Evolutionary conservation across 2,888 invertebrate genomes (phyloP).

Genomic region (Pterostichus niger): DNA sequence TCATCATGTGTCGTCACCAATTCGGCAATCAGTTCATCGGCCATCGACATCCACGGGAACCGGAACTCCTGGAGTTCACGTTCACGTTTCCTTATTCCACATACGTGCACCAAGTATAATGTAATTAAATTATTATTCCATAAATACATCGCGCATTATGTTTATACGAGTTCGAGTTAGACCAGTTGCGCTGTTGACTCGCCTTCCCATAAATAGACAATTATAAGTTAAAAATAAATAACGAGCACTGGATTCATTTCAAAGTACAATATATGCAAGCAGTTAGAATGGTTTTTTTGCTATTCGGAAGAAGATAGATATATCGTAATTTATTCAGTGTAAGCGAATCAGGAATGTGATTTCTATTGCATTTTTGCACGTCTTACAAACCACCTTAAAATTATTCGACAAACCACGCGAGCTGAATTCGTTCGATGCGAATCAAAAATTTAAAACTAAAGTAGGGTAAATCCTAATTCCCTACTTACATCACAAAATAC

Average conservation of each 20-base stretch:
- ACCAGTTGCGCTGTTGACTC: background rate
- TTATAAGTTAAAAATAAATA: slow-evolving; percentile 48
- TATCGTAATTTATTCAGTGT: slow-evolving; percentile 24
- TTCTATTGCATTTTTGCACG: slow-evolving; percentile 65
- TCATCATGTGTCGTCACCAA: slow-evolving; percentile 20
- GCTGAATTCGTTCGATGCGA: slow-evolving; percentile 34
- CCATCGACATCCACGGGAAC: slow-evolving; percentile 11
- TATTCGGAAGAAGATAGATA: slow-evolving; percentile 11
- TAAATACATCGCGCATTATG: slow-evolving; percentile 9
- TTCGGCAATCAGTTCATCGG: background rate
- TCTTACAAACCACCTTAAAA: slow-evolving; percentile 57
- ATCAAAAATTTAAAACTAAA: background rate
- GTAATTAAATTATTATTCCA: slow-evolving; percentile 3
- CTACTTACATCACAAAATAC: background rate
- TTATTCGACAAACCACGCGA: slow-evolving; percentile 31
- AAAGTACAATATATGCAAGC: slow-evolving; percentile 26
- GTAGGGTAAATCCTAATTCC: no score
- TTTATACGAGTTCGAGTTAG: background rate
- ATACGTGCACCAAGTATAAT: background rate
- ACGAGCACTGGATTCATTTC: slow-evolving; percentile 34
- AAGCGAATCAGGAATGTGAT: slow-evolving; percentile 53
- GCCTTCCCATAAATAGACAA: slow-evolving; percentile 37
- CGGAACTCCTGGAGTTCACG: slow-evolving; percentile 6
- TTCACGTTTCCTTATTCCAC: slow-evolving; percentile 5
- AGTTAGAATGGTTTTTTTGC: background rate